Evolutionary conservation across 2,113 vertebrate genomes (phyloP), one percentile per base, ranked within the genome.

Genomic region (Elachura formosa): DNA sequence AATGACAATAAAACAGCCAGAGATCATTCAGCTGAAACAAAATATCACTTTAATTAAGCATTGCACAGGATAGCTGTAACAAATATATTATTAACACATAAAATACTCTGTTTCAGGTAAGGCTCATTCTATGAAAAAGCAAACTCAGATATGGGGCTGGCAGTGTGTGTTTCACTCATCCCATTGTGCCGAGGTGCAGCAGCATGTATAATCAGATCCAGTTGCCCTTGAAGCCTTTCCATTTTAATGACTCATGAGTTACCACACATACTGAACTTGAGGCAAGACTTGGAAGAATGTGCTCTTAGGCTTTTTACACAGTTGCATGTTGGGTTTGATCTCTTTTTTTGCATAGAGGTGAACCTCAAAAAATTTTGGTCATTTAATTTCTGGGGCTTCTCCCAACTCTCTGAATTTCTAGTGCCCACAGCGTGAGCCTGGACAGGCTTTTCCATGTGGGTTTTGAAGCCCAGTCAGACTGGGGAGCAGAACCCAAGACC

Each of bases 21-120:
- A 69, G 64, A 92, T 92, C 93, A 92, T 97, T 94, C 93, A 95
- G 3, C 82, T 72, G 75, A 90, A 96, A 91, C 51, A 90, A 96
- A 96, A 95, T 94, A 92, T 69, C 85, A 64, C 83, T 93, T 94
- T 94, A 93, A 96, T 96, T 96, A 92, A 89, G 77, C 67, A 43
- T 92, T 93, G 66, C 86, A 33, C 36, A 26, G 76, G 83, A 72
- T 55, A 90, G 68, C 75, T 83, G 51, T 86, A 84, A 83, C 71
- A 93, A 91, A 85, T 85, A 66, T 1, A 4, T 89, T 87, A 83
- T 94, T 91, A 93, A 71, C 75, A 63, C 75, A 34, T 74, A 66
- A 88, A 88, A 31, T 12, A 9, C 67, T 31, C 10, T 0, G 0
- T 58, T 87, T 88, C 84, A 90, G 87, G 82, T 93, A 10, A 48